Conservation (phyloP, 1,140 invertebrate species). For the Pygmarrhopalites habei region DNA sequence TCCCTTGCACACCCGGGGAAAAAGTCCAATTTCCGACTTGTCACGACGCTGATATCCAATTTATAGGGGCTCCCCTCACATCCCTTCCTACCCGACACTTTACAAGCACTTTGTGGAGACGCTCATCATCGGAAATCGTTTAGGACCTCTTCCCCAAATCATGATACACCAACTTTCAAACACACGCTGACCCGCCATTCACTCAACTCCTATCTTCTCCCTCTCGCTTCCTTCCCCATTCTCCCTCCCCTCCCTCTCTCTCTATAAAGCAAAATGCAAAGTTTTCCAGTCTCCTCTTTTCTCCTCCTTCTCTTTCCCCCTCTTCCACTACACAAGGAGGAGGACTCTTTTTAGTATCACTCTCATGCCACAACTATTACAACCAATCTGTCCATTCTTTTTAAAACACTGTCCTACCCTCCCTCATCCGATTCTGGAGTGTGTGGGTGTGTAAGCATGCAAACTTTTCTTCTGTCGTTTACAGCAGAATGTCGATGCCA, state of each 20-base stretch:
- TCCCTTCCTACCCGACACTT: constrained; percentile 34
- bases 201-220: constrained; percentile 8
- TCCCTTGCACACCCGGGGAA: constrained; percentile 35
- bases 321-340: too few species aligned
- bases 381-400: not conserved
- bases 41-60: constrained; percentile 40
- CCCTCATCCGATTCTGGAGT: too few species aligned
- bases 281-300: not conserved
- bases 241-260: too few species aligned
- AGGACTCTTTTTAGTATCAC: too few species aligned
- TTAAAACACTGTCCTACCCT: too few species aligned
- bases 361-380: not conserved
- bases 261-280: not conserved
- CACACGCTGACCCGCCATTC: constrained; percentile 21
- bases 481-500: too few species aligned
- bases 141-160: constrained; percentile 39
- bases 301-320: not conserved
- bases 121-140: constrained; percentile 40
- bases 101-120: constrained; percentile 39
- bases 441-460: too few species aligned
- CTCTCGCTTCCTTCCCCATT: not conserved
- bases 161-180: constrained; percentile 31
- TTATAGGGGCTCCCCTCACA: constrained; percentile 33
- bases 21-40: constrained; percentile 41
- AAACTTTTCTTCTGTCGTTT: too few species aligned